Percentiles rank a stretch among this genome's conserved stretches.
phyloP scores from a whole-genome alignment of 2,888 invertebrate genomes.

The Callinectes sapidus region DNA sequence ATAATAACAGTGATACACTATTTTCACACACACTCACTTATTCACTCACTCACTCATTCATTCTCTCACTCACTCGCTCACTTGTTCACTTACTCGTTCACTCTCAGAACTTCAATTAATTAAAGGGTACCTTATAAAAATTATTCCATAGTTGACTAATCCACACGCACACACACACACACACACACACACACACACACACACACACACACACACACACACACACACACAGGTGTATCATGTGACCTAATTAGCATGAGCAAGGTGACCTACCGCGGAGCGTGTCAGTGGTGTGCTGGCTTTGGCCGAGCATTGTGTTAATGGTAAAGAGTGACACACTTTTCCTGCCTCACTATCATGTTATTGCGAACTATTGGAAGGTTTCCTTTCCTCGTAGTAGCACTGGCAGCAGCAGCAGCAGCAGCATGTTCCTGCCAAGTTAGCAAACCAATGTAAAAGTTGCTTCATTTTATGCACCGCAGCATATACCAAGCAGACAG shows the following conservation, averaged over 20 bases:
- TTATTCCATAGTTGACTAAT: no score
- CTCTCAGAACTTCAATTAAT: no score
- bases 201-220: constrained; percentile 1
- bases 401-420: not conserved
- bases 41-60: no score
- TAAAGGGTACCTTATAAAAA: no score
- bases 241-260: no score
- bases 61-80: no score
- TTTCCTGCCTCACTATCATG: no score
- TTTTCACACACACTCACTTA: no score
- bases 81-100: no score
- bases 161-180: not conserved
- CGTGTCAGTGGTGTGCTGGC: not conserved
- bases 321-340: no score
- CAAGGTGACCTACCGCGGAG: no score
- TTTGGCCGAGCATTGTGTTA: not conserved
- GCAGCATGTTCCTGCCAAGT: not conserved
- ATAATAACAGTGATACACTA: no score
- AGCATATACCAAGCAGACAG: not conserved
- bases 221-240: not conserved
- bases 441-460: constrained; percentile 1
- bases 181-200: not conserved
- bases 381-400: not conserved
- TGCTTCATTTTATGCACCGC: not conserved
- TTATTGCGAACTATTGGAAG: not conserved